phyloP scores from a whole-genome alignment of 2,113 vertebrate species.

The Pseudopipra pipra region DNA sequence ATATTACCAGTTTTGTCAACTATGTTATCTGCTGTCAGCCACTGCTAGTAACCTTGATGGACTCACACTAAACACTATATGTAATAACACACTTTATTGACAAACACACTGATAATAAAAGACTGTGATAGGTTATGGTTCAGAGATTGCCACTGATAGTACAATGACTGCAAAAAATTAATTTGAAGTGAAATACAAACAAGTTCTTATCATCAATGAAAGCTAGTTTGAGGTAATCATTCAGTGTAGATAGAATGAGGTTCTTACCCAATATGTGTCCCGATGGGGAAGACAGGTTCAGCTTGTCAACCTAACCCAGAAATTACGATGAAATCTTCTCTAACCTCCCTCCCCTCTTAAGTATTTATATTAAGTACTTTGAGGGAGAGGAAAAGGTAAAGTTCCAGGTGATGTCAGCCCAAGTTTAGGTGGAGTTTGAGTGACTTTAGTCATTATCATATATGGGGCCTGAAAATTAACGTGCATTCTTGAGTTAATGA shows the following conservation, averaged over 20 bases:
- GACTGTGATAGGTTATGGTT: not conserved
- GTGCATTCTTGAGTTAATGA: not conserved
- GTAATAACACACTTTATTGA: not conserved
- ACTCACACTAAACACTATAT: not conserved
- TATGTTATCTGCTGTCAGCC: not conserved
- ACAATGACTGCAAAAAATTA: not conserved
- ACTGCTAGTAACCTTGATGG: not conserved
- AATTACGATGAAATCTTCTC: not conserved
- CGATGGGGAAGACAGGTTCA: not conserved
- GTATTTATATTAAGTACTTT: not conserved
- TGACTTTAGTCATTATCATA: not conserved
- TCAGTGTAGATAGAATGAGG: not conserved
- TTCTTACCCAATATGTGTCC: not conserved
- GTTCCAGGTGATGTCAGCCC: not conserved
- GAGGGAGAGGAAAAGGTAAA: not conserved
- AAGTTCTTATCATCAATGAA: not conserved
- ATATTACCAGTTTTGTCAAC: not conserved
- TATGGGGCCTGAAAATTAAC: not conserved
- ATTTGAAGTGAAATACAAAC: not conserved
- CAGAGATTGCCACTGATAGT: not conserved
- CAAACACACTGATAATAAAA: not conserved
- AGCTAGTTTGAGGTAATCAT: not conserved
- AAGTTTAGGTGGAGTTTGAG: not conserved
- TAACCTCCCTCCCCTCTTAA: not conserved
- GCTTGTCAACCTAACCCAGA: not conserved